Evolutionary conservation across 2,888 invertebrate genomes (phyloP).

Genomic region (Clistopyga incitator): DNA sequence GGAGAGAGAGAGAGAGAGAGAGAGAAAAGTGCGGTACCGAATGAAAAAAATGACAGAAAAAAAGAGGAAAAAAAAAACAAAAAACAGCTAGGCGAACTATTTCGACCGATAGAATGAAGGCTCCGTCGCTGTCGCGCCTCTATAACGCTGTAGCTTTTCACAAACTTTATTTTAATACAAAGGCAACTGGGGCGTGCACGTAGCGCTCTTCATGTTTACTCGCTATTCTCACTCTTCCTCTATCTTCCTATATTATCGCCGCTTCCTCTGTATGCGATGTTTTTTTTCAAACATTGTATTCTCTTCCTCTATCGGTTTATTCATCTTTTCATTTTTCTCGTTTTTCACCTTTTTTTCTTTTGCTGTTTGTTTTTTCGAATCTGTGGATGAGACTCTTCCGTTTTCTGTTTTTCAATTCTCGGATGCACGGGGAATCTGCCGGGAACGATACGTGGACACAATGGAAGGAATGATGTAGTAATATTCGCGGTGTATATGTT

Average conservation of each 20-base stretch:
- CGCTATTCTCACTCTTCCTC: constrained; percentile 21
- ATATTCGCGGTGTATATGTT: constrained; percentile 15
- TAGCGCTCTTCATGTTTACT: constrained; percentile 36
- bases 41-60: not conserved
- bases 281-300: constrained; percentile 31
- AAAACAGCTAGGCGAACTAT: constrained; percentile 2
- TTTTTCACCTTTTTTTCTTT: constrained; percentile 25
- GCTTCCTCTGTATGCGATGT: not conserved
- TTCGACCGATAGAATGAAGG: not conserved
- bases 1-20: not conserved
- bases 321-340: not conserved
- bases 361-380: constrained; percentile 38
- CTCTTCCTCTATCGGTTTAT: not conserved
- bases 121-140: constrained; percentile 21
- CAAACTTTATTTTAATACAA: constrained; percentile 64
- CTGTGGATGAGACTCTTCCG: constrained; percentile 51
- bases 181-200: constrained; percentile 54
- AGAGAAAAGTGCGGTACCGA: not conserved
- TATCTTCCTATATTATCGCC: constrained; percentile 25
- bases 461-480: constrained; percentile 54
- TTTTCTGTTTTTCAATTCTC: constrained; percentile 49
- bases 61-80: too few species aligned
- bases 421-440: constrained; percentile 47
- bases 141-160: constrained; percentile 15
- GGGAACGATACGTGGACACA: constrained; percentile 52